phyloP scores from a whole-genome alignment of 1,140 invertebrate genomes.

The Helicoverpa zea region DNA sequence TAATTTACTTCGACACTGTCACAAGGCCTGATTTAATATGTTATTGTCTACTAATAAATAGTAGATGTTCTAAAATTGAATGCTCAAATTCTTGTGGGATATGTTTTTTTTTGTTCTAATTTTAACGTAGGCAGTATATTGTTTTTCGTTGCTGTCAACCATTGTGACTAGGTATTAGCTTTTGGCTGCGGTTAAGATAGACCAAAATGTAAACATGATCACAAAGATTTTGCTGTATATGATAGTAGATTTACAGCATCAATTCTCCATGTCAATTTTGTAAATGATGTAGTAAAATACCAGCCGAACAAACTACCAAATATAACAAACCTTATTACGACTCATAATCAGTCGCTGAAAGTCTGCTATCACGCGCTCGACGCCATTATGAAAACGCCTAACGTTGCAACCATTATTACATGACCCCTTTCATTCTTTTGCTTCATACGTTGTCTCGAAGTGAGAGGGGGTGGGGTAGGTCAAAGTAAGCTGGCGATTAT shows the following conservation, averaged over 20 bases:
- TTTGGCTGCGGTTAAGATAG: too few species aligned
- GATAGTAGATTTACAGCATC: background rate
- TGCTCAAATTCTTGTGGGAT: too few species aligned
- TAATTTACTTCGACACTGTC: slow-evolving; percentile 52
- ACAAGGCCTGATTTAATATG: background rate
- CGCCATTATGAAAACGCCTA: slow-evolving; percentile 67
- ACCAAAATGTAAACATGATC: too few species aligned
- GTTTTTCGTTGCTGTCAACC: too few species aligned
- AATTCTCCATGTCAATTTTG: background rate
- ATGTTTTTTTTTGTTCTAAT: too few species aligned
- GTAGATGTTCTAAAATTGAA: background rate
- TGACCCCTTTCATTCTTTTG: slow-evolving; percentile 53
- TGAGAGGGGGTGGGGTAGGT: slow-evolving; percentile 49
- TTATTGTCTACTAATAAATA: background rate
- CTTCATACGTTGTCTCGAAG: slow-evolving; percentile 43
- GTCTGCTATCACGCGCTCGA: slow-evolving; percentile 65
- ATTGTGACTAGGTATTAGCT: too few species aligned
- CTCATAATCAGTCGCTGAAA: slow-evolving; percentile 69
- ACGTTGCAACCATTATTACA: slow-evolving; percentile 58
- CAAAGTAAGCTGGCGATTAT: slow-evolving; percentile 69
- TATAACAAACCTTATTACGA: slow-evolving; percentile 59
- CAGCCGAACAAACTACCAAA: slow-evolving; percentile 52
- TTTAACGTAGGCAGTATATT: too few species aligned
- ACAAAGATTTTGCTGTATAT: too few species aligned
- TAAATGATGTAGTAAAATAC: slow-evolving; percentile 1